A percentile compares a stretch with the other conserved stretches of the same genome.
phyloP scores from a whole-genome alignment of 1,140 invertebrate species.

The Drosophila baimaii region DNA sequence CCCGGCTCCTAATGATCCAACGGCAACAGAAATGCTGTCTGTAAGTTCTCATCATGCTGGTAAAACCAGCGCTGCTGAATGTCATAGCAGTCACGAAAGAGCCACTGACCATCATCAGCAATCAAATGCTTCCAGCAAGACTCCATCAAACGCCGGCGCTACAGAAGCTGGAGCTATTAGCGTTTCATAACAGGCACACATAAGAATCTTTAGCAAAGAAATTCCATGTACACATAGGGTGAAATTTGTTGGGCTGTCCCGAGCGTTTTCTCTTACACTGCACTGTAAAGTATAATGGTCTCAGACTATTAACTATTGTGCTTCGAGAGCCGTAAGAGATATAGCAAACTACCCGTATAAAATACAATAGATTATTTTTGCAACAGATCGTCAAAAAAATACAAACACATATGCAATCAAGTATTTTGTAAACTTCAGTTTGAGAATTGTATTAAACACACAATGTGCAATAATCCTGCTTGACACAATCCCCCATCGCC shows the following conservation, averaged over 20 bases:
- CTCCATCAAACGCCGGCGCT: conserved; percentile 39
- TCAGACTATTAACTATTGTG: no score
- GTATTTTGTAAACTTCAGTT: neutral
- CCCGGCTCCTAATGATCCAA: conserved; percentile 4
- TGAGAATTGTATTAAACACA: conserved; percentile 1
- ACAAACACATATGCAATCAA: neutral
- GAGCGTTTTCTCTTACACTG: neutral
- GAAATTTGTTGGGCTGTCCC: neutral
- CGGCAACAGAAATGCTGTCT: conserved; percentile 11
- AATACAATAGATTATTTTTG: neutral
- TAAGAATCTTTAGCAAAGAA: neutral
- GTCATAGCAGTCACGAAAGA: conserved; percentile 23
- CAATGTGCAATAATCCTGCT: conserved; percentile 12
- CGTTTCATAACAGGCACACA: conserved; percentile 73
- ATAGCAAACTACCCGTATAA: neutral
- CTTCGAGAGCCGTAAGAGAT: neutral
- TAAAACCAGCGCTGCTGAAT: conserved; percentile 37
- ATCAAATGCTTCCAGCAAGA: conserved; percentile 31
- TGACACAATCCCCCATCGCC: conserved; percentile 3
- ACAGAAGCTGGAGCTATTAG: conserved; percentile 77
- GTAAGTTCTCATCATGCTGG: conserved; percentile 23
- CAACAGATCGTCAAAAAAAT: neutral
- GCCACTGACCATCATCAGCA: conserved; percentile 27
- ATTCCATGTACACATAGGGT: no score
- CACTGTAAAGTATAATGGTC: neutral